Evolutionary conservation across 2,888 invertebrate genomes (phyloP), one percentile per base, ranked within the genome.

Genomic region (Amiota communis): DNA sequence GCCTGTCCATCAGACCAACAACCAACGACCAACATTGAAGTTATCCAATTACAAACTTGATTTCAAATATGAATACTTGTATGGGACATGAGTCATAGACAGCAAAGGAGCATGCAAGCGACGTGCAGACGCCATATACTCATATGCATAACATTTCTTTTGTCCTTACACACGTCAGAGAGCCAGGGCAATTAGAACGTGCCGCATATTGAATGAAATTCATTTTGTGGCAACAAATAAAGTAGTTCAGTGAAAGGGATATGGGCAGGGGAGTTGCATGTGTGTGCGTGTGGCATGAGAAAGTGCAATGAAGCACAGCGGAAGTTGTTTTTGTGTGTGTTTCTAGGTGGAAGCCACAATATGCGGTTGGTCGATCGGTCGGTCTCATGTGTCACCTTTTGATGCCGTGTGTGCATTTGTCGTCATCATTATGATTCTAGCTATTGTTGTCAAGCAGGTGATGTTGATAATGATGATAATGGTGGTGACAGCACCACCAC

Each of bases 281-380:
- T 23, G 23, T 17, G 48, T 15, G 20, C 51, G 48, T 48, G 48
- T 77, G 80, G 59, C 77, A 68, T 77, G 79, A 73, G 84, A 85
- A 83, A 83, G 84, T 85, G 80, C 80, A 82, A 67, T 77, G 73
- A 76, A 81, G 80, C 81, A 78, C 79, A 47, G 75, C 76, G 78
- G 75, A 56, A 73, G 77, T 72, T 64, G 68, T 77, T 69, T 57
- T 70, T 70, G 48, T 59, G 63, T 74, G 67, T 57, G 72, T 76
- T 15, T 74, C 74, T 65, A 47, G 68, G 69, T 77, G 75, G 85
- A 85, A 83, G 86, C 84, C 85, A 78, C 84, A 86, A 86, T 84
- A 77, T 79, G 79, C 76, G 85, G 84, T 81, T 73, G 81, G 15
- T 20, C 67, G 3, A 23, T 23, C 23, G 81, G 15, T 20, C 67